Conservation (phyloP, 2,888 invertebrate species). For the Theretra japonica region DNA sequence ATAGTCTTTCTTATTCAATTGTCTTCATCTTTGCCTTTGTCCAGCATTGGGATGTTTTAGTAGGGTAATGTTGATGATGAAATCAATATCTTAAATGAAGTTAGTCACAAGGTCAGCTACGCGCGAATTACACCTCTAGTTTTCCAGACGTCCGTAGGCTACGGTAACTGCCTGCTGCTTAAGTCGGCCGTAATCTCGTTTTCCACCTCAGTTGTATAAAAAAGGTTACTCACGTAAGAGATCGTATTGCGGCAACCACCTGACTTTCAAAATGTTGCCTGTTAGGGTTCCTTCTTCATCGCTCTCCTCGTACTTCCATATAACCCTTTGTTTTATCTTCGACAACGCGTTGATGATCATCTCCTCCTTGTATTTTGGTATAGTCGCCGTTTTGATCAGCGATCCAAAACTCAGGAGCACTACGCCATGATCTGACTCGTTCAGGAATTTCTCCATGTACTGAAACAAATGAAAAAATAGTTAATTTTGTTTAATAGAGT, state of each 20-base stretch:
- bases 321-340: slow-evolving; percentile 87
- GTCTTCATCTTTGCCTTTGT: no score
- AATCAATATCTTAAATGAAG: no score
- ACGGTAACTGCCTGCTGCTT: no score
- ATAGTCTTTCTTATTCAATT: no score
- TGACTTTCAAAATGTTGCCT: slow-evolving; percentile 84
- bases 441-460: slow-evolving; percentile 87
- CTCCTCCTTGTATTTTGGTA: slow-evolving; percentile 86
- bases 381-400: slow-evolving; percentile 87
- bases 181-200: no score
- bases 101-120: no score
- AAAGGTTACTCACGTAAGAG: slow-evolving; percentile 84
- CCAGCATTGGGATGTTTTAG: no score
- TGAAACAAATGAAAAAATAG: slow-evolving; percentile 57
- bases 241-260: slow-evolving; percentile 90
- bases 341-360: slow-evolving; percentile 87
- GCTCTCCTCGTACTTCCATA: slow-evolving; percentile 91
- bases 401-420: slow-evolving; percentile 92
- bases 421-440: slow-evolving; percentile 87
- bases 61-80: no score
- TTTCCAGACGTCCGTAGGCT: no score
- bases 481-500: background rate
- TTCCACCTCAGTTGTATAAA: no score
- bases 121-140: no score
- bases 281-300: slow-evolving; percentile 66